A percentile compares a stretch with the other conserved stretches of the same genome.
phyloP scores from a whole-genome alignment of 2,113 vertebrate species.

The Manacus vitellinus region DNA sequence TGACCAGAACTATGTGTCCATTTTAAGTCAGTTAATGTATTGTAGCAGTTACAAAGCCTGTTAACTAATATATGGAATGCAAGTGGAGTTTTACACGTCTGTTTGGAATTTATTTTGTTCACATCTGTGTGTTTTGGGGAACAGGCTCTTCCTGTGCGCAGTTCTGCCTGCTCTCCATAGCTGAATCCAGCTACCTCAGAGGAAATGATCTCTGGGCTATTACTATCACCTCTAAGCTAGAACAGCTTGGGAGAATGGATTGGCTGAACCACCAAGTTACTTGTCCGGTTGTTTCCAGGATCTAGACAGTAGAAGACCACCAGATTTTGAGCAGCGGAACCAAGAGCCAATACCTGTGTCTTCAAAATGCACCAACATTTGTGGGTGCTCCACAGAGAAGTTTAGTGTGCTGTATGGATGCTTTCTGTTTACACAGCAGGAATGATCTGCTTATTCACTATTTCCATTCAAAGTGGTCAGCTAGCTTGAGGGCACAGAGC shows the following conservation, averaged over 20 bases:
- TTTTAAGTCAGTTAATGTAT: background rate
- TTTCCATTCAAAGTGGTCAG: background rate
- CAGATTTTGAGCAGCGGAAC: background rate
- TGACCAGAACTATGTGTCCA: background rate
- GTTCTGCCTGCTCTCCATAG: background rate
- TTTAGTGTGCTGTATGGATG: fast-evolving
- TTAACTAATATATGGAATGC: background rate
- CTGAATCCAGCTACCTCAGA: background rate
- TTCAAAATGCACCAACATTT: background rate
- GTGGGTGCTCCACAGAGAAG: background rate
- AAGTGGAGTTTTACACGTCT: background rate
- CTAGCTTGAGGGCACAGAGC: background rate
- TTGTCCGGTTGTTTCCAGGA: fast-evolving
- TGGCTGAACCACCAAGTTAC: background rate
- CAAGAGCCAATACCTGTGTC: background rate
- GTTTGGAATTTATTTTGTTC: background rate
- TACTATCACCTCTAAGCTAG: background rate
- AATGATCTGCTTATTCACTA: background rate
- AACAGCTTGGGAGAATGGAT: background rate
- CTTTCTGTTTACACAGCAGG: background rate
- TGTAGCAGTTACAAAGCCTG: background rate
- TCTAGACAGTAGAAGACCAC: background rate
- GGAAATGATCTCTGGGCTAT: background rate
- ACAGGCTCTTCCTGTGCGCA: background rate
- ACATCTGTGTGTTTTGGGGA: background rate